Evolutionary conservation across 2,888 invertebrate species (phyloP), one percentile per base, ranked within the genome.

Genomic region (Lasioglossum lativentre): DNA sequence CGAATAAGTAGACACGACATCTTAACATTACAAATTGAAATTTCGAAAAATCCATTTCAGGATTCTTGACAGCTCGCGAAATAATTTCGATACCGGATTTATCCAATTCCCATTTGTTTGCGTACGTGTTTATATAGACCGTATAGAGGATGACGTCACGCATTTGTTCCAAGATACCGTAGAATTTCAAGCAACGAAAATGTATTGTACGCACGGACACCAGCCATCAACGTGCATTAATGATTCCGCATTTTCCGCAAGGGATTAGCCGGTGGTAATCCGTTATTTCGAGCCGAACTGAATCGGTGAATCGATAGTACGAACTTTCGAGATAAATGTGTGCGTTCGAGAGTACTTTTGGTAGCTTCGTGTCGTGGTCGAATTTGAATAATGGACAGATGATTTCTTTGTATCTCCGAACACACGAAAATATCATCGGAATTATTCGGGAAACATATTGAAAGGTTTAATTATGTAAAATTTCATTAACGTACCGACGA

Each of bases 251-350:
- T 89, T 89, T 89, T 83, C 74, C 75, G 59, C 66, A 71, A 85
- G 73, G 77, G 84, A 89, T 90, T 78, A 87, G 73, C 74, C 38
- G 52, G 23, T 30, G 81, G 82, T 90, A 87, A 90, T 90, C 80
- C 78, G 75, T 85, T 89, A 87, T 87, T 84, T 90, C 81, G 68
- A 59, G 30, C 38, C 42, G 34, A 40, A 66, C 40, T 71, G 27
- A 59, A 83, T 75, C 47, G 23, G 19, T 27, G 56, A 83, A 56
- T 47, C 73, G 56, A 73, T 38, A 34, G 14, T 47, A n/a, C 38
- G 38, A 45, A 47, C 30, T 47, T 42, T 63, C 66, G 52, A 27
- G 52, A 63, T 70, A 34, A 52, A 77, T 72, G 68, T 23, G 45
- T 30, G 56, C 30, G 76, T 73, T 47, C 59, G 75, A 52, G 40